Evolutionary conservation across 2,113 vertebrate genomes (phyloP).

Genomic region (Myxocyprinus asiaticus): DNA sequence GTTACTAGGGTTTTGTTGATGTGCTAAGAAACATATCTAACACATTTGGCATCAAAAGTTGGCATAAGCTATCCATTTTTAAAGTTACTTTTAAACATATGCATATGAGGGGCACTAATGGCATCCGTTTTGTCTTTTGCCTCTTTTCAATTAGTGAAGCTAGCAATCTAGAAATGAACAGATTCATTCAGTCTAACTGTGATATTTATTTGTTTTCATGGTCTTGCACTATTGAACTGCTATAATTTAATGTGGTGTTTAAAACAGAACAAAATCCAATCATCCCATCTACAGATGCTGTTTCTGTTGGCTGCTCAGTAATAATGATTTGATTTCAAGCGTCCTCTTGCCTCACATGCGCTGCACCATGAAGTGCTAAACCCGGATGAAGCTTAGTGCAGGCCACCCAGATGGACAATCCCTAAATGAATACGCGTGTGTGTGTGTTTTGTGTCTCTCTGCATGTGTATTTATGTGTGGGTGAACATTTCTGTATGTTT

Average conservation of each 20-base stretch:
- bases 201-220: conserved; percentile 24
- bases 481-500: not conserved
- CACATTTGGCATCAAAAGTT: no score
- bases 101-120: no score
- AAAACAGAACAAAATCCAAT: conserved; percentile 27
- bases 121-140: no score
- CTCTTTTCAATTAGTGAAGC: no score
- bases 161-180: not conserved
- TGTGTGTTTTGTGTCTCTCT: not conserved
- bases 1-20: no score
- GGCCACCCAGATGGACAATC: conserved; percentile 25
- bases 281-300: conserved; percentile 25
- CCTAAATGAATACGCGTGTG: not conserved
- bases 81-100: no score
- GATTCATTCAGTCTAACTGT: not conserved
- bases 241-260: conserved; percentile 9
- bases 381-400: conserved; percentile 6
- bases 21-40: no score
- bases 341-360: conserved; percentile 13
- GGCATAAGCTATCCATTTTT: no score
- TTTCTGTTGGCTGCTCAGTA: conserved; percentile 1
- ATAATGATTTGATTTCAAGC: conserved; percentile 14
- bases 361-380: conserved; percentile 12
- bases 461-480: not conserved
- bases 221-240: not conserved